These are phyloP conservation scores for Nyleta sp. DNA, from an alignment of 2,888 invertebrate species.

Conservation along the genomic window DNA sequence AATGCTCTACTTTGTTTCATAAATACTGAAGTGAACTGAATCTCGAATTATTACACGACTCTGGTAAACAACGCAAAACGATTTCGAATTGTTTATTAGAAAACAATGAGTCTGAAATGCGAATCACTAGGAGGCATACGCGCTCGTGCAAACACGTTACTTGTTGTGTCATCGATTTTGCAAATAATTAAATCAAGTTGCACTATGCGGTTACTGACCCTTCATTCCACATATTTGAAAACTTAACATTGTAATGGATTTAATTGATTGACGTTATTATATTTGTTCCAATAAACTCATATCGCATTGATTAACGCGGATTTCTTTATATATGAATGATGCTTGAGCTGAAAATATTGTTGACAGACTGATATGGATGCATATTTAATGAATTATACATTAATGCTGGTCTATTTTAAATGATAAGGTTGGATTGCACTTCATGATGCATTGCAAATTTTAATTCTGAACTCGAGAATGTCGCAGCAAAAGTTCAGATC, in stretches of 20 bases:
- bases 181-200: constrained; percentile 38
- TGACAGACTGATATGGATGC: constrained; percentile 2
- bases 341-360: constrained; percentile 1
- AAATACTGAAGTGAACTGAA: no score
- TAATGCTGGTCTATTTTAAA: no score
- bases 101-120: constrained; percentile 21
- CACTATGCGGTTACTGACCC: constrained; percentile 20
- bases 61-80: neutral
- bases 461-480: no score
- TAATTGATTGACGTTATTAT: constrained; percentile 36
- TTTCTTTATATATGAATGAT: constrained; percentile 8
- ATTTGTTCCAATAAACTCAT: constrained; percentile 32
- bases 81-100: constrained; percentile 27
- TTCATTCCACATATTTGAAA: constrained; percentile 21
- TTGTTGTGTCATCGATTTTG: constrained; percentile 26
- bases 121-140: constrained; percentile 5
- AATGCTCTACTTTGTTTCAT: no score
- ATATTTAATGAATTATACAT: constrained; percentile 18
- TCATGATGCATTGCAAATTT: no score
- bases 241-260: constrained; percentile 13
- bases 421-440: no score
- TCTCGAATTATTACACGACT: neutral
- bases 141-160: constrained; percentile 17
- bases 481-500: no score
- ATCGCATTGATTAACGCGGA: neutral